A percentile compares a stretch with the other conserved stretches of the same genome.
These are phyloP conservation scores for Nesogale talazaci DNA, from an alignment of 2,113 vertebrate species.

Conservation along the genomic window DNA sequence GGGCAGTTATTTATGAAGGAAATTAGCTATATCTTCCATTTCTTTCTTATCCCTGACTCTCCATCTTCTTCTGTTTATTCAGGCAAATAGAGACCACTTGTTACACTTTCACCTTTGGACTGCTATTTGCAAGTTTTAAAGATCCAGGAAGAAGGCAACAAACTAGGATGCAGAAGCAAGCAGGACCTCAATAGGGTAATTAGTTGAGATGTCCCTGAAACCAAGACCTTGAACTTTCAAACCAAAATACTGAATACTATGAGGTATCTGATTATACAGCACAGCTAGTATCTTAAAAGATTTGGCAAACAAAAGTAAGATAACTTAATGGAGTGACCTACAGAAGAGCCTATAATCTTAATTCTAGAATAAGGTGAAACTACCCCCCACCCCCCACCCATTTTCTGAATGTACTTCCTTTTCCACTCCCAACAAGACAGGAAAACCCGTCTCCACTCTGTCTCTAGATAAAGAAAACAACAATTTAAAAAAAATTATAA, in stretches of 20 bases:
- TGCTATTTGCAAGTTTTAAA: neutral
- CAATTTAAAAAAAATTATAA: neutral
- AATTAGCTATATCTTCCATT: neutral
- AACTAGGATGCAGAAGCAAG: neutral
- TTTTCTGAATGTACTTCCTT: neutral
- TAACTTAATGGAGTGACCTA: neutral
- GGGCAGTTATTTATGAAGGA: neutral
- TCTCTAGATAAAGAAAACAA: neutral
- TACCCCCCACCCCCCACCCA: no score
- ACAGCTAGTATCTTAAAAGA: neutral
- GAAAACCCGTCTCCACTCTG: slow-evolving; percentile 1
- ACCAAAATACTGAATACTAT: no score
- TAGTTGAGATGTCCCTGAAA: neutral
- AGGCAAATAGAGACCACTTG: neutral
- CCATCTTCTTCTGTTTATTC: neutral
- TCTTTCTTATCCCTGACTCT: neutral
- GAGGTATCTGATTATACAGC: neutral
- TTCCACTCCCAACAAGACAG: neutral
- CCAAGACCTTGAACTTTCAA: no score
- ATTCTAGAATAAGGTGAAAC: neutral
- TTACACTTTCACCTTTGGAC: neutral
- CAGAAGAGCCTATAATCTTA: neutral
- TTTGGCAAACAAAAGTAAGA: neutral
- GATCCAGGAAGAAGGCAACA: neutral
- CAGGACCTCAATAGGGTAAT: neutral